These are phyloP conservation scores for Saturnia japonica DNA, from an alignment of 2,888 invertebrate species.

Conservation along the genomic window DNA sequence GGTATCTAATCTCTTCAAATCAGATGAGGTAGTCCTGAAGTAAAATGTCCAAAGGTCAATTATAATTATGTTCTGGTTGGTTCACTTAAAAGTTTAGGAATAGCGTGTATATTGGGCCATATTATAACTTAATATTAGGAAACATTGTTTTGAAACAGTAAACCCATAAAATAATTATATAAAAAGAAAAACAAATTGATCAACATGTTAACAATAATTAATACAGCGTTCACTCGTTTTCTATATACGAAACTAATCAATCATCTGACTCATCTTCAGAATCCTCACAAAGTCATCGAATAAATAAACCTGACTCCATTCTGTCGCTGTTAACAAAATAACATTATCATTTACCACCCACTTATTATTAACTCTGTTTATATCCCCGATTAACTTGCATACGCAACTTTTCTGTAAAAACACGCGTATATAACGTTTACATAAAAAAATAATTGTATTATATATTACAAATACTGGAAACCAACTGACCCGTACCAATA, in stretches of 20 bases:
- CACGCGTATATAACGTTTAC: too few relatives aligned
- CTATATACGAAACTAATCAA: neutral
- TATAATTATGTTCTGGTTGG: too few relatives aligned
- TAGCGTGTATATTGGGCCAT: too few relatives aligned
- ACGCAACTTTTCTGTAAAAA: neutral
- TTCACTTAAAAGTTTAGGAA: too few relatives aligned
- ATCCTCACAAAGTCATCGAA: conserved; percentile 3
- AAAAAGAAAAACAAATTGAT: neutral
- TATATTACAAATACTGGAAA: too few relatives aligned
- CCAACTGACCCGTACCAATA: too few relatives aligned
- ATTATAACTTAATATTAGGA: neutral
- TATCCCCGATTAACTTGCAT: neutral
- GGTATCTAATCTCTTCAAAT: too few relatives aligned
- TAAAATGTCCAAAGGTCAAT: too few relatives aligned
- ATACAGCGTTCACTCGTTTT: neutral
- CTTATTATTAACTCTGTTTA: neutral
- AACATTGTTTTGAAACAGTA: neutral
- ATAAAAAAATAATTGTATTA: too few relatives aligned
- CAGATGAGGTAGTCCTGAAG: too few relatives aligned
- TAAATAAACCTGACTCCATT: conserved; percentile 5
- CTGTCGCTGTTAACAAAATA: neutral
- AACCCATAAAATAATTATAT: neutral
- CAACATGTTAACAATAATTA: neutral
- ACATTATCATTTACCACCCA: neutral
- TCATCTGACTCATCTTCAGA: neutral